These are phyloP conservation scores for Ceratoteleas bidentatus DNA, from an alignment of 1,140 invertebrate genomes.

Conservation along the genomic window DNA sequence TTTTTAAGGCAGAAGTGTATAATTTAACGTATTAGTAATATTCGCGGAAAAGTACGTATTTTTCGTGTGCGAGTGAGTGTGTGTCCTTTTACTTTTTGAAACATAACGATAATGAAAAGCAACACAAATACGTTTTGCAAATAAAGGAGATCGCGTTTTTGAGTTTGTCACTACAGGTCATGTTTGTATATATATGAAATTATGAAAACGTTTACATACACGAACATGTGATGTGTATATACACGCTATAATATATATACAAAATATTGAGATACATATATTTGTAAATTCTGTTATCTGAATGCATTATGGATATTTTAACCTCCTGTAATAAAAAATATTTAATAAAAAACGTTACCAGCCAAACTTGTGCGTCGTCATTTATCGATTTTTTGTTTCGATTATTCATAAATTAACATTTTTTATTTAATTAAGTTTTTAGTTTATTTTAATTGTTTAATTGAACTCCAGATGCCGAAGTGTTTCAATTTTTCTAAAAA, in stretches of 20 bases:
- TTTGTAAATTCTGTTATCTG: slow-evolving; percentile 81
- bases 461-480: too few species aligned
- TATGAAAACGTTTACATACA: slow-evolving; percentile 72
- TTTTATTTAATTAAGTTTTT: too few species aligned
- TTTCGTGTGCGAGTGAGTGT: slow-evolving; percentile 56
- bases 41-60: slow-evolving; percentile 58
- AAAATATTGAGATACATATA: slow-evolving; percentile 80
- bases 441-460: too few species aligned
- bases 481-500: too few species aligned
- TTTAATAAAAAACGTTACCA: slow-evolving; percentile 80
- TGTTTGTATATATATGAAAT: slow-evolving; percentile 76
- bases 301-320: slow-evolving; percentile 80
- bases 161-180: slow-evolving; percentile 73
- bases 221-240: slow-evolving; percentile 75
- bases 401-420: neutral
- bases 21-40: slow-evolving; percentile 57
- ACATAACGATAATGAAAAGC: slow-evolving; percentile 31
- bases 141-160: slow-evolving; percentile 53
- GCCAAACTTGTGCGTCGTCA: slow-evolving; percentile 69
- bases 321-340: slow-evolving; percentile 81
- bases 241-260: slow-evolving; percentile 71
- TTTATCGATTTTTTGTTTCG: slow-evolving; percentile 5
- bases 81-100: too few species aligned
- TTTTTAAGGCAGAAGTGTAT: slow-evolving; percentile 39
- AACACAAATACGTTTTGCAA: slow-evolving; percentile 31